Base-by-base conservation (phyloP, 2,888 invertebrate species). In the Halictus quadricinctus region DNA sequence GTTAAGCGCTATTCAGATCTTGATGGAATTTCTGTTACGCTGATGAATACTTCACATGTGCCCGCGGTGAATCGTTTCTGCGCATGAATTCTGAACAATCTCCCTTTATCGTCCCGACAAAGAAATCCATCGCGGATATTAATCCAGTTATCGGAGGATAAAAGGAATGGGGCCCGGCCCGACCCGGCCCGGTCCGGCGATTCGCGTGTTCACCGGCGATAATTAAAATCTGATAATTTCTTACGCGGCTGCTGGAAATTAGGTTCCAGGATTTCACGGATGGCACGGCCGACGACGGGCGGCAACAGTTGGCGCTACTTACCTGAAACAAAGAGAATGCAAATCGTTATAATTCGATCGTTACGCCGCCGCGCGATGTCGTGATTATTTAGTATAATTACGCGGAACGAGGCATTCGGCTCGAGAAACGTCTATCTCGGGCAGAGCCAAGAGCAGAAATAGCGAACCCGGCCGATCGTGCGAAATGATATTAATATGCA, bases 291-390 rank as follows among this genome's bases (percentile, higher is more conserved):
- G 41, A 36, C 29, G 41, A 10, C 10, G 43, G 43, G 54, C 36
- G 36, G 29, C 29, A 75, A 72, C 77, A 74, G 79, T 70, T 84
- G 60, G 85, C 72, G 80, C 72, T 80, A 90, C 90, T 89, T 87
- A 89, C 90, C 89, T 90, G 87, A 81, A 89, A 90, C 90, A 89
- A 88, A 90, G 76, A 82, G 79, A 85, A 83, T 78, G 79, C 48
- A 90, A 85, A 87, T 89, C 73, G 43, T 84, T 81, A 83, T 74
- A 84, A 84, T 76, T 69, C 50, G 70, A 60, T 50, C 75, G 75
- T 73, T 72, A 64, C 25, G 25, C 43, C 69, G 18, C 76, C 76
- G 15, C 73, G 48, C 69, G 69, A 69, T 12, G 69, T 70, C 70
- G 70, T 43, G 79, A 74, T 82, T 82, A 79, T 76, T 79, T 74